Percentiles rank a stretch among this genome's conserved stretches.
Conservation (phyloP, 1,140 invertebrate species). For the Eupristina koningsbergeri region DNA sequence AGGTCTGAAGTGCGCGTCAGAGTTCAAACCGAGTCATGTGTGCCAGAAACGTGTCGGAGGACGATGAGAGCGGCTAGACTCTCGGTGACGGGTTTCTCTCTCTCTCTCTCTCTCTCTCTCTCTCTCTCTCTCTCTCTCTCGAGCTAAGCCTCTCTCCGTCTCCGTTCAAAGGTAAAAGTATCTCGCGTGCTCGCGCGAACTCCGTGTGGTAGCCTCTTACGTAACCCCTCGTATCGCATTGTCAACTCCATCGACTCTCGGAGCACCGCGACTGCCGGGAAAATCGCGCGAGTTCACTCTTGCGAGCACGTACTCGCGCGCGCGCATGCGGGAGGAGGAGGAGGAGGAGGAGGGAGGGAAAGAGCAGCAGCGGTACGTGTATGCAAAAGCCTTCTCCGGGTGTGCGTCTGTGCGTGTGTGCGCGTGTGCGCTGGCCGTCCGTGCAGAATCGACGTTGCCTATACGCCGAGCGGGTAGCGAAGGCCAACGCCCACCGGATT, state of each 20-base stretch:
- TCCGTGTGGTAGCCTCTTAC: background rate
- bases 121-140: too few relatives aligned
- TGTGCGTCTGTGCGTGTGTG: background rate
- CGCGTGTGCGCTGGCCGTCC: background rate
- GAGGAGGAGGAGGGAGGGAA: background rate
- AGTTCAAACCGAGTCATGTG: too few relatives aligned
- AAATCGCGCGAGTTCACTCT: background rate
- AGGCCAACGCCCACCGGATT: slow-evolving; percentile 50
- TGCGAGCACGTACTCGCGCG: background rate
- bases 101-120: too few relatives aligned
- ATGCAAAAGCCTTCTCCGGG: slow-evolving; percentile 4
- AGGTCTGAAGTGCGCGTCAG: too few relatives aligned
- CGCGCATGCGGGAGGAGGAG: background rate
- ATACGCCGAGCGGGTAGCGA: slow-evolving; percentile 17
- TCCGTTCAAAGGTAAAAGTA: slow-evolving; percentile 47
- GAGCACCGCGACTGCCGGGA: background rate
- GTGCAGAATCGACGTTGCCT: background rate
- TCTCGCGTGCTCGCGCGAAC: slow-evolving; percentile 16
- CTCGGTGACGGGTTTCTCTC: background rate
- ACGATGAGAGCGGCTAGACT: background rate
- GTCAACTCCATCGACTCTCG: slow-evolving; percentile 29
- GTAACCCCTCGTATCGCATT: slow-evolving; percentile 31
- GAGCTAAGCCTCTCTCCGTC: background rate
- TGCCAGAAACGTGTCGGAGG: too few relatives aligned
- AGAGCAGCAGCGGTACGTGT: background rate